A percentile compares a stretch with the other conserved stretches of the same genome.
These are phyloP conservation scores for Macaria liturata DNA, from an alignment of 2,888 invertebrate species.

Conservation along the genomic window DNA sequence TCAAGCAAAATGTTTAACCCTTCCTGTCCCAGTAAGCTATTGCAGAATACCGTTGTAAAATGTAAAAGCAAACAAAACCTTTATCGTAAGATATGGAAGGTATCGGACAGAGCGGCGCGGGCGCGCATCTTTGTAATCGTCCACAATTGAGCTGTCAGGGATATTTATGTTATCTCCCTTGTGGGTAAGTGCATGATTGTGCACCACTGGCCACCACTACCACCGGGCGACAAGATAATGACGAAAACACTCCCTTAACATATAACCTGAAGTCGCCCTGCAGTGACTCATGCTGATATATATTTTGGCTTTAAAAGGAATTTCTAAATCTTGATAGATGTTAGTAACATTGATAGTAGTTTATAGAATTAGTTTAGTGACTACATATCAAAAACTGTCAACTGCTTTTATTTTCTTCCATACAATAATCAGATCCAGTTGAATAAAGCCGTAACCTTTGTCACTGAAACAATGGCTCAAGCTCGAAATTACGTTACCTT, in stretches of 20 bases:
- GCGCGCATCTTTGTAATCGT: conserved; percentile 50
- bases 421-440: too few species aligned
- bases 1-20: neutral
- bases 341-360: too few species aligned
- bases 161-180: conserved; percentile 53
- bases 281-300: too few species aligned
- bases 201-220: conserved; percentile 23
- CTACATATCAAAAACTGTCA: too few species aligned
- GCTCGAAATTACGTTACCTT: conserved; percentile 21
- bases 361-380: too few species aligned
- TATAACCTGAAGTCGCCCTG: neutral
- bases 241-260: conserved; percentile 5
- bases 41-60: conserved; percentile 21
- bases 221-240: conserved; percentile 27
- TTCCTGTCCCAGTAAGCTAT: conserved; percentile 10
- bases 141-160: conserved; percentile 65
- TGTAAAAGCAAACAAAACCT: conserved; percentile 25
- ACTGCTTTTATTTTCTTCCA: too few species aligned
- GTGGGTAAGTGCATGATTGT: conserved; percentile 33
- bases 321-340: too few species aligned
- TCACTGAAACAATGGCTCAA: conserved; percentile 15
- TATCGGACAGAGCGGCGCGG: conserved; percentile 23
- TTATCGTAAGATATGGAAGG: conserved; percentile 28
- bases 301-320: too few species aligned
- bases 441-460: too few species aligned